A percentile compares a stretch with the other conserved stretches of the same genome.
Conservation (phyloP, 2,113 vertebrate species). For the Colius striatus region DNA sequence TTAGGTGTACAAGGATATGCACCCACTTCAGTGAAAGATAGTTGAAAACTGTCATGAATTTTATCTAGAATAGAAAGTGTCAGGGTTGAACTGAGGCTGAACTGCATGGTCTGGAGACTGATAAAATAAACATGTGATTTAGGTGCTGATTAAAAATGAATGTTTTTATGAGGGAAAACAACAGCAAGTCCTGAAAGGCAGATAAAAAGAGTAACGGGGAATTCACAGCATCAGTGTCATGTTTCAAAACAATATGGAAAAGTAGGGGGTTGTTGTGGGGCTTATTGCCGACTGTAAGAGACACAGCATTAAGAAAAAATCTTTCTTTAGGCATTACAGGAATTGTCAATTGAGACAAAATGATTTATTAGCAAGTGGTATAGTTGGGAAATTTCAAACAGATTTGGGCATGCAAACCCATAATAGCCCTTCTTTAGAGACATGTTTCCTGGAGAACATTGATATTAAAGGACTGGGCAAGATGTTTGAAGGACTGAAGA, state of each 20-base stretch:
- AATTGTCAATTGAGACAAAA: background rate
- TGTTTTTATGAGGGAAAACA: background rate
- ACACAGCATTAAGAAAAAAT: background rate
- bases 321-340: background rate
- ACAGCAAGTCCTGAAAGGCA: background rate
- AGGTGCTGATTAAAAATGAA: slow-evolving; percentile 12
- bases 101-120: background rate
- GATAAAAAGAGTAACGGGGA: background rate
- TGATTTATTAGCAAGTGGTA: background rate
- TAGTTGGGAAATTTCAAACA: background rate
- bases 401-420: background rate
- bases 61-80: background rate
- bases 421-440: background rate
- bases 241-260: background rate
- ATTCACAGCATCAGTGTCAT: background rate
- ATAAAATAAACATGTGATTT: slow-evolving; percentile 15
- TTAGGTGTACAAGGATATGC: background rate
- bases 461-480: background rate
- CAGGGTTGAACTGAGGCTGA: background rate
- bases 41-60: background rate
- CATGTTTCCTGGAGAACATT: background rate
- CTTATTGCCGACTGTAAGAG: background rate
- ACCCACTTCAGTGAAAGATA: background rate
- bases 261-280: background rate
- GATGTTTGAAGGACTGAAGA: background rate